A percentile compares a stretch with the other conserved stretches of the same genome.
Conservation (phyloP, 2,797 vertebrate species). For the Muscicapa striata region DNA sequence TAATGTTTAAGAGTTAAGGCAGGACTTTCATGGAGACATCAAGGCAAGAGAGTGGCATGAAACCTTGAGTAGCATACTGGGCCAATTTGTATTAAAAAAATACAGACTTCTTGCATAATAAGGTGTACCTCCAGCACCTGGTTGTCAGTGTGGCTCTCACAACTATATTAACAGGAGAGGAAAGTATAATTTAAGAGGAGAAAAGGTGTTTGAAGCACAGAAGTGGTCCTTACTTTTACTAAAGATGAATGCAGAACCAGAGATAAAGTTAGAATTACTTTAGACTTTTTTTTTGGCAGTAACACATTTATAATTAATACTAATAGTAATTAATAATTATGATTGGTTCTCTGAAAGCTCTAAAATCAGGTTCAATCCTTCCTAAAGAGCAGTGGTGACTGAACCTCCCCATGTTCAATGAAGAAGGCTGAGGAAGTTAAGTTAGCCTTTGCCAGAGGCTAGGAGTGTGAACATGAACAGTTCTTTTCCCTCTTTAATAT, state of each 20-base stretch:
- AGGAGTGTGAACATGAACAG: not conserved
- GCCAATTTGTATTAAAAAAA: not conserved
- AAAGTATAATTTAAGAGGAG: not conserved
- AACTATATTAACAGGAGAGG: not conserved
- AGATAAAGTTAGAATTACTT: not conserved
- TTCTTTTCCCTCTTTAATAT: slow-evolving; percentile 36
- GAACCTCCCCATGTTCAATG: not conserved
- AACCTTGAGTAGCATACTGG: not conserved
- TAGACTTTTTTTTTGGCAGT: not conserved
- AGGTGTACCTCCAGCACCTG: not conserved
- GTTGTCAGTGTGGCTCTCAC: not conserved
- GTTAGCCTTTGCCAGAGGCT: slow-evolving; percentile 25
- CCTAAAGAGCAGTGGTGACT: not conserved
- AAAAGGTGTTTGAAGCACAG: not conserved
- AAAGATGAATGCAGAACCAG: not conserved
- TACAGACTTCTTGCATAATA: not conserved
- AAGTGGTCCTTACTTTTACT: not conserved
- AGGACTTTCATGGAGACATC: not conserved
- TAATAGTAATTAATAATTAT: not conserved
- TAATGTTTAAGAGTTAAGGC: not conserved
- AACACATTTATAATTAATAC: not conserved
- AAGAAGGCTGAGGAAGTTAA: not conserved
- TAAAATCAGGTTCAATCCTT: not conserved
- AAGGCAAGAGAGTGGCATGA: not conserved
- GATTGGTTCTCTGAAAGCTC: not conserved